A percentile compares a stretch with the other conserved stretches of the same genome.
Evolutionary conservation across 2,797 vertebrate species (phyloP).

Genomic region (Platalea minor): DNA sequence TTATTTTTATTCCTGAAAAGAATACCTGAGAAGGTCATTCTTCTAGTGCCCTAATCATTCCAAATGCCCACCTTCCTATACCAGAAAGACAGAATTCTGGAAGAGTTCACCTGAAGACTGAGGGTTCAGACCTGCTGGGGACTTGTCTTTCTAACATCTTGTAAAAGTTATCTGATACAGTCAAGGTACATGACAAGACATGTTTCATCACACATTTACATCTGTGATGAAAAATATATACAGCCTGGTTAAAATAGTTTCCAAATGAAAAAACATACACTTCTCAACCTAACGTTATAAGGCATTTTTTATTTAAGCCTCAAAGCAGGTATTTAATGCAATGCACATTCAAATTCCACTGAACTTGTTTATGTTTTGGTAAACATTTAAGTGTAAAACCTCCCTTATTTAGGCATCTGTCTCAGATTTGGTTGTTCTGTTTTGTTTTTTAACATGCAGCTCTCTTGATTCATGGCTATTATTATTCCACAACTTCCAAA

Average conservation of each 20-base stretch:
- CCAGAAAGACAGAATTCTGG: not conserved
- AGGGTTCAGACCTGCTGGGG: not conserved
- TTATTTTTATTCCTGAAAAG: not conserved
- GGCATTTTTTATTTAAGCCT: not conserved
- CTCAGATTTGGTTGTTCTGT: not conserved
- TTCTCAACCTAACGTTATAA: not conserved
- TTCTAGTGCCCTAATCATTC: not conserved
- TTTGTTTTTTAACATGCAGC: not conserved
- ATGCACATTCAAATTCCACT: not conserved
- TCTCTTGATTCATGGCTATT: not conserved
- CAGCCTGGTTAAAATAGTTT: not conserved
- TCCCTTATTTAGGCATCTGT: not conserved
- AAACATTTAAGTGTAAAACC: not conserved
- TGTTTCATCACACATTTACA: not conserved
- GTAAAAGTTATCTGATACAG: not conserved
- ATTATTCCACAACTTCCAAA: not conserved
- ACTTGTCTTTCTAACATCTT: not conserved
- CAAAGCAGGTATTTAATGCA: not conserved
- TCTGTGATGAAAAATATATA: not conserved
- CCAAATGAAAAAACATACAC: not conserved
- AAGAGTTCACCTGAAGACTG: not conserved
- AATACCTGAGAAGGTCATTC: not conserved
- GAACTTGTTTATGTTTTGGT: not conserved
- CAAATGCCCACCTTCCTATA: not conserved
- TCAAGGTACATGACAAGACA: not conserved